Conservation (phyloP, 35 echinoderm and acorn worm genomes). For the Ophiothrix spiculata region DNA sequence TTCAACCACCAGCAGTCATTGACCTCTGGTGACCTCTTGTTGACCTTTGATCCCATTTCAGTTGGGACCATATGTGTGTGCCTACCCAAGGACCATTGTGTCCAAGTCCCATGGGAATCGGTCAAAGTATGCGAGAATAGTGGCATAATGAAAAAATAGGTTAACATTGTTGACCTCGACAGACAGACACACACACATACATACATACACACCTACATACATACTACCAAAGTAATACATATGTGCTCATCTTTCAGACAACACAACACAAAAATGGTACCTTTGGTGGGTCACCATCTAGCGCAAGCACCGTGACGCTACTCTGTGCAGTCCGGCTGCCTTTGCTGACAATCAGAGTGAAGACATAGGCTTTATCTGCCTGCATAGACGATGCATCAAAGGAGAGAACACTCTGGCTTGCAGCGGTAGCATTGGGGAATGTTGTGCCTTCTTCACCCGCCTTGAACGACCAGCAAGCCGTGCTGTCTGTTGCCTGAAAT, state of each 20-base stretch:
- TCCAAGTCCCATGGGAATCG: no score
- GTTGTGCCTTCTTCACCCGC: constrained; percentile 42
- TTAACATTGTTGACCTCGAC: no score
- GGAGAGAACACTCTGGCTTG: neutral
- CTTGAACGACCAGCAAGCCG: constrained; percentile 77
- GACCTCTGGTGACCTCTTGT: no score
- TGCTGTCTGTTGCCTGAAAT: constrained; percentile 59
- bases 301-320: constrained; percentile 54
- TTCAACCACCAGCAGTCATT: no score
- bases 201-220: neutral
- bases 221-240: no score
- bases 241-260: no score
- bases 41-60: no score
- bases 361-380: constrained; percentile 77
- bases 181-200: neutral
- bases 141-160: no score
- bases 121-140: no score
- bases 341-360: constrained; percentile 66
- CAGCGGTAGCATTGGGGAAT: constrained; percentile 26
- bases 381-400: constrained; percentile 65
- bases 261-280: constrained; percentile 17
- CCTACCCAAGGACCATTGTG: no score
- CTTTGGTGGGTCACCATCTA: constrained; percentile 86
- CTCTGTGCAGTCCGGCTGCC: constrained; percentile 32
- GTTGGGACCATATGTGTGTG: no score